Percentiles rank a stretch among this genome's conserved stretches.
These are phyloP conservation scores for Pseudomyrmex dendroicus DNA, from an alignment of 1,140 invertebrate genomes.

Conservation along the genomic window DNA sequence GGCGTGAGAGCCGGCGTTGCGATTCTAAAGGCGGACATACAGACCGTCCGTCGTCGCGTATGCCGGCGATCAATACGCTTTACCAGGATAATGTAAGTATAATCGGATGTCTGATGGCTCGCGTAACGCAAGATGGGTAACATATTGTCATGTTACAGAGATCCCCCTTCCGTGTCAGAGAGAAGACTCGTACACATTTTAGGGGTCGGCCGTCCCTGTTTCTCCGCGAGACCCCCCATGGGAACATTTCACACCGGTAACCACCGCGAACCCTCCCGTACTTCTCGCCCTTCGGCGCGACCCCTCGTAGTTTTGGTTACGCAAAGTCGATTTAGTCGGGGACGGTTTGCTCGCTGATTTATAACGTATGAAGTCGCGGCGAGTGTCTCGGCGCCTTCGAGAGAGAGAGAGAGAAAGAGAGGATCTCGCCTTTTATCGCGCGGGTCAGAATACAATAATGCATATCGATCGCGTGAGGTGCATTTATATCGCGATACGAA, in stretches of 20 bases:
- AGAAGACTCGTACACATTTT: not conserved
- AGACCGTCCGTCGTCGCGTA: not conserved
- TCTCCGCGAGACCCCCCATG: slow-evolving; percentile 81
- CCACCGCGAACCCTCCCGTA: slow-evolving; percentile 77
- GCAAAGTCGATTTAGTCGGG: slow-evolving; percentile 84
- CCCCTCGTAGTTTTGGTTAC: slow-evolving; percentile 79
- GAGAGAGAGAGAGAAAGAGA: slow-evolving; percentile 34
- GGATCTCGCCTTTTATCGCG: slow-evolving; percentile 59
- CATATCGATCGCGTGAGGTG: slow-evolving; percentile 24
- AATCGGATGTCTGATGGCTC: slow-evolving; percentile 74
- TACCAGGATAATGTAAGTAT: slow-evolving; percentile 68
- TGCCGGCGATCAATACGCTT: slow-evolving; percentile 57
- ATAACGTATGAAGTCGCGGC: slow-evolving; percentile 75
- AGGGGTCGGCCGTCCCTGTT: slow-evolving; percentile 43
- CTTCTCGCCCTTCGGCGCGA: slow-evolving; percentile 25
- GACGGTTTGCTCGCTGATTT: slow-evolving; percentile 83
- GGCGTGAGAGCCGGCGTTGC: slow-evolving; percentile 6
- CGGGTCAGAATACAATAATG: slow-evolving; percentile 21
- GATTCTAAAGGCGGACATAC: slow-evolving; percentile 51
- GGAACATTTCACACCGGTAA: slow-evolving; percentile 86
- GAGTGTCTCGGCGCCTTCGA: not conserved
- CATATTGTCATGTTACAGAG: slow-evolving; percentile 79
- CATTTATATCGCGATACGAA: slow-evolving; percentile 15
- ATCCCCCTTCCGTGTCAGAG: slow-evolving; percentile 23
- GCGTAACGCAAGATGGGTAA: slow-evolving; percentile 79